These are phyloP conservation scores for Pissodes strobi DNA, from an alignment of 1,140 invertebrate genomes.

Conservation along the genomic window DNA sequence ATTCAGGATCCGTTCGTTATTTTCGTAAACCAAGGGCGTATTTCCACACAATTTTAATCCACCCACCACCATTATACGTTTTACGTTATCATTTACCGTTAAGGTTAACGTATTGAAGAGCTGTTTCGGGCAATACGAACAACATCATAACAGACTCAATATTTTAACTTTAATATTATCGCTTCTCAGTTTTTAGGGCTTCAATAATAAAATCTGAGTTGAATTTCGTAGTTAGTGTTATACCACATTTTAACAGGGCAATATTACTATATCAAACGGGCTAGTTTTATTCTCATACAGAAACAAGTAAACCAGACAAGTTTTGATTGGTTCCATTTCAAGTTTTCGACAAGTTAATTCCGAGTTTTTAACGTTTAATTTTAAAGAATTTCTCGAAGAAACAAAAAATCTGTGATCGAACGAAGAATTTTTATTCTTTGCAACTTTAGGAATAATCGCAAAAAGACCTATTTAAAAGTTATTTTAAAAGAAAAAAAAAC, in stretches of 20 bases:
- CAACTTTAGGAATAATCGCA: conserved; percentile 45
- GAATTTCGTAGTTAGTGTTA: conserved; percentile 34
- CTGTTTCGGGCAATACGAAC: conserved; percentile 47
- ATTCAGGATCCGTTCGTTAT: conserved; percentile 4
- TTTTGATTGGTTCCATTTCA: conserved; percentile 23
- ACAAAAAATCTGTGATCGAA: conserved; percentile 37
- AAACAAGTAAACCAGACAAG: conserved; percentile 37
- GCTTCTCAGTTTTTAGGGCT: conserved; percentile 35
- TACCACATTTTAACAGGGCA: conserved; percentile 45
- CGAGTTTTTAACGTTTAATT: conserved; percentile 20
- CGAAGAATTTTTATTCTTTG: conserved; percentile 38
- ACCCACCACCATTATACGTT: conserved; percentile 13
- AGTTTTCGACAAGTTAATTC: conserved; percentile 25
- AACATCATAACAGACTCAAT: conserved; percentile 48
- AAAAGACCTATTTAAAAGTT: conserved; percentile 40
- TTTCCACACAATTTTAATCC: conserved; percentile 12
- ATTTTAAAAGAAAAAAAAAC: conserved; percentile 47
- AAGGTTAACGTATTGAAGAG: conserved; percentile 45
- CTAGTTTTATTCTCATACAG: conserved; percentile 44
- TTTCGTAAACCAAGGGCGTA: conserved; percentile 27
- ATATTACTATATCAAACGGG: conserved; percentile 43
- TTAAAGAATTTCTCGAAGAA: conserved; percentile 31
- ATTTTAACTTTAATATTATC: conserved; percentile 40
- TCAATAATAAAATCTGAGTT: conserved; percentile 27
- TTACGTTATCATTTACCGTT: conserved; percentile 29